These are phyloP conservation scores for Hydractinia symbiolongicarpus DNA, from an alignment of 30 jellyfish, hydroid and myxozoan species.

Conservation along the genomic window DNA sequence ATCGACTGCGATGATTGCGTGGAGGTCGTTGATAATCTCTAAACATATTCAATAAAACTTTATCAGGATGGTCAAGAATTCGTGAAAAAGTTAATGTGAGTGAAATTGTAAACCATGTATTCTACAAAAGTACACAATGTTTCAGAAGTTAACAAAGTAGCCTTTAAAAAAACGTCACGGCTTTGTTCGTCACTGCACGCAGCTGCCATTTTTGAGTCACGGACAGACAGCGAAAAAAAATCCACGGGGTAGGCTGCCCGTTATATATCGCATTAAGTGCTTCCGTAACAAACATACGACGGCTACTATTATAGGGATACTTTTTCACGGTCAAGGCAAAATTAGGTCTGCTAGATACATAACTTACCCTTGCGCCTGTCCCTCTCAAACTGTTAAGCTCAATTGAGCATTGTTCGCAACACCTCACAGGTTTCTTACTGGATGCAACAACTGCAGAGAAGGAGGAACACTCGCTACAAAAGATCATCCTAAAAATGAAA, in stretches of 20 bases:
- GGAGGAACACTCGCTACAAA: conserved; percentile 69
- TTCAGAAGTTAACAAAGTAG: not conserved
- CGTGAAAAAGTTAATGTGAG: not conserved
- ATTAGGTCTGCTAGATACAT: not conserved
- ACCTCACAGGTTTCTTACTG: conserved; percentile 79
- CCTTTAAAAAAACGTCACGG: no score
- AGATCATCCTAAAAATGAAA: conserved; percentile 40
- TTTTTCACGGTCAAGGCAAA: no score
- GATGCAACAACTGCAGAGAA: conserved; percentile 61
- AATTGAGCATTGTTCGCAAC: conserved; percentile 49
- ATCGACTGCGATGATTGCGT: conserved; percentile 24
- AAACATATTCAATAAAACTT: not conserved
- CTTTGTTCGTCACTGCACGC: no score
- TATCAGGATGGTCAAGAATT: not conserved
- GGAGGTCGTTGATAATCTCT: conserved; percentile 33
- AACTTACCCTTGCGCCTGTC: conserved; percentile 28
- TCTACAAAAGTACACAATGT: not conserved
- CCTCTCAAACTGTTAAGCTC: conserved; percentile 65
- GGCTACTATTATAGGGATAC: no score
- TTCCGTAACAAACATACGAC: no score
- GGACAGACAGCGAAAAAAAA: no score
- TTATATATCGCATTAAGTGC: no score
- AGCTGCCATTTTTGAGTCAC: no score
- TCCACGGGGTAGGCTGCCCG: no score
- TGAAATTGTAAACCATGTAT: not conserved